A percentile compares a stretch with the other conserved stretches of the same genome.
phyloP scores from a whole-genome alignment of 2,113 vertebrate genomes.

The Oryzias celebensis region DNA sequence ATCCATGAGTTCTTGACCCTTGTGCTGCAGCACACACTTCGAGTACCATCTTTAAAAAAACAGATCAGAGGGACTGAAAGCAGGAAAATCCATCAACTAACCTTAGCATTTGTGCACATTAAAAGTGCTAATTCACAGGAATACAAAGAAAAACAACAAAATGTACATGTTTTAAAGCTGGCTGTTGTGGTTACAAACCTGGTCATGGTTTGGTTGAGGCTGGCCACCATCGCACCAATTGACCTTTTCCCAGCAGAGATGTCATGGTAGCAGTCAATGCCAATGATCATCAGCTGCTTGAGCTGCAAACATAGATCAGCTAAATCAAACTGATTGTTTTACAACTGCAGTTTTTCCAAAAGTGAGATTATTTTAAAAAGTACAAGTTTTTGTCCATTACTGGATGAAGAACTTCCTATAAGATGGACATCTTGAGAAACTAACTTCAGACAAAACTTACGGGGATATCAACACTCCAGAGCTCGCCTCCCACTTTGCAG shows the following conservation, averaged over 20 bases:
- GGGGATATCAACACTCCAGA: constrained; percentile 93
- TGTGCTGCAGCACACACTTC: constrained; percentile 86
- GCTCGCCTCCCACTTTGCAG: constrained; percentile 96
- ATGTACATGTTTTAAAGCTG: no score
- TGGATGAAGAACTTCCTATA: no score
- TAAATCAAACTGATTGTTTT: no score
- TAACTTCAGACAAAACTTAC: constrained; percentile 70
- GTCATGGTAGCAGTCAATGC: constrained; percentile 96
- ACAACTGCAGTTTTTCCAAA: neutral
- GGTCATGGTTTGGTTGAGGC: constrained; percentile 88
- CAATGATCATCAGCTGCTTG: constrained; percentile 92
- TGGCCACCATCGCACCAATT: constrained; percentile 90
- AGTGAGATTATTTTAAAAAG: neutral
- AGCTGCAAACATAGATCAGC: constrained; percentile 72
- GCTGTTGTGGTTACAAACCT: constrained; percentile 71
- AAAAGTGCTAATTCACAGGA: no score
- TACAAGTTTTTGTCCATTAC: neutral
- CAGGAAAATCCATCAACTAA: neutral
- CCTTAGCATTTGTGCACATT: no score
- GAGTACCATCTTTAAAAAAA: constrained; percentile 87
- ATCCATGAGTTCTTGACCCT: constrained; percentile 92
- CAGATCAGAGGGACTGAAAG: neutral
- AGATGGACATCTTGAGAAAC: no score
- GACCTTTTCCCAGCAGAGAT: constrained; percentile 82
- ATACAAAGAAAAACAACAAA: no score